Percentiles rank a stretch among this genome's conserved stretches.
phyloP scores from a whole-genome alignment of 2,113 vertebrate genomes.

The Podarcis cretensis region DNA sequence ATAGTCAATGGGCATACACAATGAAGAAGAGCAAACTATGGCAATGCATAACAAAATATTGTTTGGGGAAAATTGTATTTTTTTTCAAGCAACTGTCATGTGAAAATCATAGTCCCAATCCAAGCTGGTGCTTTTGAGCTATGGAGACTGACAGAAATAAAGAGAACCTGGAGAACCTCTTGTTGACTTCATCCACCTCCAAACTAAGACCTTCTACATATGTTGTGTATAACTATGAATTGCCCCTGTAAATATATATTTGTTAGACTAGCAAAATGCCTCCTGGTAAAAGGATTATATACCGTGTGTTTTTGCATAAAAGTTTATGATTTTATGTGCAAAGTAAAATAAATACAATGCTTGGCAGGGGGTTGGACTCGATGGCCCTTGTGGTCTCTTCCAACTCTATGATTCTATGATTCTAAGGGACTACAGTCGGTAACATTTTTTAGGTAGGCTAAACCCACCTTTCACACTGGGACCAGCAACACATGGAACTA shows the following conservation, averaged over 20 bases:
- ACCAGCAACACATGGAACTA: not conserved
- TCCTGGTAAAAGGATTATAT: not conserved
- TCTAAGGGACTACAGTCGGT: not conserved
- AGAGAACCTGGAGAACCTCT: not conserved
- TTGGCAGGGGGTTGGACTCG: no score
- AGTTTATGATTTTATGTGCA: not conserved
- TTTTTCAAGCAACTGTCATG: not conserved
- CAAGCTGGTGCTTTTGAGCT: not conserved
- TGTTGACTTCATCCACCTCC: not conserved
- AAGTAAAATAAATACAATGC: not conserved
- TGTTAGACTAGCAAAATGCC: not conserved
- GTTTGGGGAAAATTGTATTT: not conserved
- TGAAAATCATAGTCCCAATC: not conserved
- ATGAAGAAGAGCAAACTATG: not conserved
- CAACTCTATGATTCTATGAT: no score
- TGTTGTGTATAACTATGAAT: not conserved
- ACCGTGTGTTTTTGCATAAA: no score
- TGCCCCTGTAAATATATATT: not conserved
- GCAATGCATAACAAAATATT: not conserved
- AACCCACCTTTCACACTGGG: not conserved
- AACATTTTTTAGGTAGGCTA: not conserved
- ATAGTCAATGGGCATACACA: no score
- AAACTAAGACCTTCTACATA: not conserved
- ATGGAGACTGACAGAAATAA: not conserved
- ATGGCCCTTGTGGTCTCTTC: no score